These are phyloP conservation scores for Allacma fusca DNA, from an alignment of 2,888 invertebrate genomes.

Conservation along the genomic window DNA sequence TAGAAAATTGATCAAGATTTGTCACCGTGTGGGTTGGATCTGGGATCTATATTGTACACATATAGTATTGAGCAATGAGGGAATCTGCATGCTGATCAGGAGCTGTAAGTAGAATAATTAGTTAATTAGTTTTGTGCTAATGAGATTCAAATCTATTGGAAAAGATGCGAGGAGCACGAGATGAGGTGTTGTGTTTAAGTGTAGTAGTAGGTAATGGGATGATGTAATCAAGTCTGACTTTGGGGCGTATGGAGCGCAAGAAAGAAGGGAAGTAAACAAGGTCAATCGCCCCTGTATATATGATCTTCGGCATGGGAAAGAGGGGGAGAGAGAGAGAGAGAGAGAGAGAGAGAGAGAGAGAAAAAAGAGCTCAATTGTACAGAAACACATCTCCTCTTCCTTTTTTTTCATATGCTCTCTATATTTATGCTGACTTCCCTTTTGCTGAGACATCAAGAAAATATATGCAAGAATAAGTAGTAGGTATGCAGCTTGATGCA, in stretches of 20 bases:
- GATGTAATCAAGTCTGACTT: conserved; percentile 20
- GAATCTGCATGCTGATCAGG: conserved; percentile 5
- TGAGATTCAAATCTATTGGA: conserved; percentile 20
- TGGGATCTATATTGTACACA: background rate
- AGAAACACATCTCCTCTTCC: background rate
- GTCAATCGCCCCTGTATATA: conserved; percentile 58
- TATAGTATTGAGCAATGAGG: background rate
- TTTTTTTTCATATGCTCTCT: background rate
- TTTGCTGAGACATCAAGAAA: too few relatives aligned
- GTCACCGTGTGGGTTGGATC: background rate
- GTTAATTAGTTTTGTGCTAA: conserved; percentile 18
- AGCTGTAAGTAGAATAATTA: conserved; percentile 20
- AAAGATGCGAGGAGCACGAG: background rate
- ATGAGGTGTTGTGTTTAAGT: background rate
- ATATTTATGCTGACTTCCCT: background rate
- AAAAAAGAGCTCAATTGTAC: conserved; percentile 2
- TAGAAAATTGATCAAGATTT: too few relatives aligned
- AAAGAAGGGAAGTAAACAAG: conserved; percentile 60
- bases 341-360: background rate
- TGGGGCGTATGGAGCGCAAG: conserved; percentile 43
- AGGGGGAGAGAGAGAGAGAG: conserved; percentile 10
- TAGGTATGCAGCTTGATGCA: background rate
- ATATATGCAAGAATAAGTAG: background rate
- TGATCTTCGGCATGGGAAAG: conserved; percentile 3
- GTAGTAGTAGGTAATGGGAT: background rate